Percentiles rank a stretch among this genome's conserved stretches.
Evolutionary conservation across 2,797 vertebrate genomes (phyloP).

Genomic region (Echiichthys vipera): DNA sequence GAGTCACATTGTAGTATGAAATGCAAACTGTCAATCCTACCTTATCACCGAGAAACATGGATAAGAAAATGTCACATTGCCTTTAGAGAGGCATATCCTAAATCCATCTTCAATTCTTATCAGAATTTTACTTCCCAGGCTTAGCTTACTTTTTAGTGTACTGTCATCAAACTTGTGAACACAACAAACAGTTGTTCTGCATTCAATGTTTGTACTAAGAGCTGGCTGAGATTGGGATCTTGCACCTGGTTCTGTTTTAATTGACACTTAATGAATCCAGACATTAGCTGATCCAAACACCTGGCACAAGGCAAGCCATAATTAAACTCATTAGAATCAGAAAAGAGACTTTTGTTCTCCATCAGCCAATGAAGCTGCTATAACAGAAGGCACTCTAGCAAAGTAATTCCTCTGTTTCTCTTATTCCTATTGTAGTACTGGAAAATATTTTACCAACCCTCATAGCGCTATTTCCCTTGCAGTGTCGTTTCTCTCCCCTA

Average conservation of each 20-base stretch:
- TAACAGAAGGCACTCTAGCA: conserved; percentile 50
- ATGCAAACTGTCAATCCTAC: conserved; percentile 41
- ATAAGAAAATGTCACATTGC: conserved; percentile 45
- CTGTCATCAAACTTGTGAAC: conserved; percentile 16
- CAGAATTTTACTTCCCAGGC: conserved; percentile 2
- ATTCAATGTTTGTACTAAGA: conserved; percentile 29
- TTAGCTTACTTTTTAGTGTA: conserved; percentile 6
- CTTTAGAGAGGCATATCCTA: conserved; percentile 24
- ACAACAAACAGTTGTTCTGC: conserved; percentile 43
- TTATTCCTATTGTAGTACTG: conserved; percentile 15
- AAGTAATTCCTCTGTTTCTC: conserved; percentile 39
- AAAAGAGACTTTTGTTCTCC: conserved; percentile 67
- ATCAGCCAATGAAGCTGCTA: conserved; percentile 65
- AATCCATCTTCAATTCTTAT: conserved; percentile 41
- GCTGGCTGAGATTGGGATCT: conserved; percentile 30
- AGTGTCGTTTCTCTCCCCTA: not conserved
- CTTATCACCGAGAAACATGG: conserved; percentile 33
- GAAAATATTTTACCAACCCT: conserved; percentile 18
- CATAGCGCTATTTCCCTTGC: not conserved
- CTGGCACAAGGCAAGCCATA: conserved; percentile 64
- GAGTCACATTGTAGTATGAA: conserved; percentile 31
- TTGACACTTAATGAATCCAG: conserved; percentile 75
- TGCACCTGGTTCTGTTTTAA: conserved; percentile 63
- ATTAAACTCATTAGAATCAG: conserved; percentile 79
- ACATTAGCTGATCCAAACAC: conserved; percentile 70